Percentiles rank a stretch among this genome's conserved stretches.
These are phyloP conservation scores for Blastobasis lacticolella DNA, from an alignment of 2,888 invertebrate genomes.

Conservation along the genomic window DNA sequence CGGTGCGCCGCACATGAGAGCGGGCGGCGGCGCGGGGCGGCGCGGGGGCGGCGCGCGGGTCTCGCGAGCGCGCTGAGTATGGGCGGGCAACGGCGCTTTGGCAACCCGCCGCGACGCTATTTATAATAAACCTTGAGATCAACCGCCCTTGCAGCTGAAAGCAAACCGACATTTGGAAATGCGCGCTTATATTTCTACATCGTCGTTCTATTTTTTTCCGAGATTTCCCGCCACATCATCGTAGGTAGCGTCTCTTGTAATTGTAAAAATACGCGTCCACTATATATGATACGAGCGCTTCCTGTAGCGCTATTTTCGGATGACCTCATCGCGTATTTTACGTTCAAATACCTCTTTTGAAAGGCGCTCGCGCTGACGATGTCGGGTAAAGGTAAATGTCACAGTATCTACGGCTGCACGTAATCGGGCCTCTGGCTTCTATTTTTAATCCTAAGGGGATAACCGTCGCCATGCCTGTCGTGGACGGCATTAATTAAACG, in stretches of 20 bases:
- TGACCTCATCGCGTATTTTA: conserved; percentile 48
- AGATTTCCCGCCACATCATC: conserved; percentile 31
- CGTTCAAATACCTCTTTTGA: conserved; percentile 37
- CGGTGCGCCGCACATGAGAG: conserved; percentile 28
- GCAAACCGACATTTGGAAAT: conserved; percentile 34
- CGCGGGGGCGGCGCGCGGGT: conserved; percentile 12
- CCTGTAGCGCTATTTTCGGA: conserved; percentile 42
- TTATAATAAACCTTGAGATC: conserved; percentile 70
- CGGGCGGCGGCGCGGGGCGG: conserved; percentile 26
- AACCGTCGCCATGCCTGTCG: too few species aligned
- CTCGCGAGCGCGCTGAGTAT: conserved; percentile 37
- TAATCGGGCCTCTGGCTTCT: conserved; percentile 24
- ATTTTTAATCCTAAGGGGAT: conserved; percentile 17
- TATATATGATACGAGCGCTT: conserved; percentile 21
- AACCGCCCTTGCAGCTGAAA: conserved; percentile 65
- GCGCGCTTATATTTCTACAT: conserved; percentile 21
- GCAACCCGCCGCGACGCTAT: conserved; percentile 64
- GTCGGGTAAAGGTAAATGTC: conserved; percentile 37
- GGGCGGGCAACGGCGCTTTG: conserved; percentile 61
- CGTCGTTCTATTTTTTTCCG: conserved; percentile 32
- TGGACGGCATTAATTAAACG: too few species aligned
- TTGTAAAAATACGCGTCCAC: conserved; percentile 1
- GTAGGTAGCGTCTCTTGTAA: conserved; percentile 24
- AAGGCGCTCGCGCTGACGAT: conserved; percentile 29
- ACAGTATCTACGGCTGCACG: conserved; percentile 25